Evolutionary conservation across 2,888 invertebrate genomes (phyloP), one percentile per base, ranked within the genome.

Genomic region (Diaphora mendica): DNA sequence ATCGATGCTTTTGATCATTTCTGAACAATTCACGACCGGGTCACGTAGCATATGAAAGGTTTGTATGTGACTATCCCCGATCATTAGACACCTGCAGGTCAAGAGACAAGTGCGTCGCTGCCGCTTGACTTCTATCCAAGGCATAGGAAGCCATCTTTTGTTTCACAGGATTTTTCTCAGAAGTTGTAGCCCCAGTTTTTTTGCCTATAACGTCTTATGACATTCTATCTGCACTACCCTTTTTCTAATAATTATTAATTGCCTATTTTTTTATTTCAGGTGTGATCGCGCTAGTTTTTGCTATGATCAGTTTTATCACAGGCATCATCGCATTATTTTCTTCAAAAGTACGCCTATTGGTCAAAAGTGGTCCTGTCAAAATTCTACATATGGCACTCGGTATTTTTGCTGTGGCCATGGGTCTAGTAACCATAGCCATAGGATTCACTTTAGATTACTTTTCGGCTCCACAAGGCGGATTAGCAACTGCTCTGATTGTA

Each of bases 371-470:
- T 30, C 91, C 95, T 1, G 82, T 94, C 33, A 96, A 96, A 81
- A 94, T 96, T 17, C 77, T 95, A 20, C 96, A 96, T 86, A 91
- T 96, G 75, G 89, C 95, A n/a, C 90, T 96, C 3, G 96, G 96
- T 17, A 88, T 96, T 20, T 89, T 92, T 68, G 95, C 96, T 3
- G 87, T 96, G 55, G 87, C 91, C 17, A 92, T 96, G 88, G 96
- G 96, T 1, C 96, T 96, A 81, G 88, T 94, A 0, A 91, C 95
- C 0, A 91, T 96, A 80, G 84, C 85, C 0, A 88, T 96, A 76
- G 96, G 95, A 11, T 93, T 96, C 83, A 91, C 95, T 78, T 94
- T 92, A 91, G 91, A 91, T 68, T 91, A 90, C 80, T 95, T 91
- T 77, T 85, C 87, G 44, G 86, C 87, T 1, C 73, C 85, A 0